Percentiles rank a stretch among this genome's conserved stretches.
Conservation (phyloP, 2,888 invertebrate species). For the Drosophila fulvimacula region DNA sequence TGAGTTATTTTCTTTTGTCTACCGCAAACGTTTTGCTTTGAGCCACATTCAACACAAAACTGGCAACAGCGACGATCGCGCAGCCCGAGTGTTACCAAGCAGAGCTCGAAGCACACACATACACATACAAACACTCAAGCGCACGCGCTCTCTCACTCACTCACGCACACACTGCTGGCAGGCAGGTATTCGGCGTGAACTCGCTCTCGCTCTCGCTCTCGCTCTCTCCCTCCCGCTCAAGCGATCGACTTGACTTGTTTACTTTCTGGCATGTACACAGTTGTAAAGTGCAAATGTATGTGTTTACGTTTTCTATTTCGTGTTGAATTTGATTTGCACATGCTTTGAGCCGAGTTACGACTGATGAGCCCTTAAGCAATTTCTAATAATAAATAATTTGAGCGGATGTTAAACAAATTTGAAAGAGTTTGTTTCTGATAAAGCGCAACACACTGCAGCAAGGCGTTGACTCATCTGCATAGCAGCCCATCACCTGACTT, state of each 20-base stretch:
- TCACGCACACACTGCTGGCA: background rate
- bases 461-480: slow-evolving; percentile 29
- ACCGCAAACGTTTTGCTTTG: slow-evolving; percentile 56
- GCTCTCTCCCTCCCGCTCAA: slow-evolving; percentile 19
- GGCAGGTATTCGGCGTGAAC: no score
- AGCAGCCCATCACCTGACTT: slow-evolving; percentile 2
- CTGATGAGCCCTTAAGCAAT: slow-evolving; percentile 3
- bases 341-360: slow-evolving; percentile 54
- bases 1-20: slow-evolving; percentile 16
- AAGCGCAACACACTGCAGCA: background rate
- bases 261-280: slow-evolving; percentile 42
- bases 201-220: slow-evolving; percentile 3
- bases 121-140: background rate
- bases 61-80: slow-evolving; percentile 66
- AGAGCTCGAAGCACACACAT: slow-evolving; percentile 8
- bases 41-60: slow-evolving; percentile 76
- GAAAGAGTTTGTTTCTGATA: slow-evolving; percentile 8
- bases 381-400: background rate
- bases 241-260: slow-evolving; percentile 66
- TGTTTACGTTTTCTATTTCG: slow-evolving; percentile 26
- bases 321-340: slow-evolving; percentile 22
- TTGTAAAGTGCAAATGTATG: slow-evolving; percentile 26
- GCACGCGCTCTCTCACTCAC: background rate
- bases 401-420: background rate
- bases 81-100: slow-evolving; percentile 60